phyloP scores from a whole-genome alignment of 2,113 vertebrate species.

The Pardalotus punctatus region DNA sequence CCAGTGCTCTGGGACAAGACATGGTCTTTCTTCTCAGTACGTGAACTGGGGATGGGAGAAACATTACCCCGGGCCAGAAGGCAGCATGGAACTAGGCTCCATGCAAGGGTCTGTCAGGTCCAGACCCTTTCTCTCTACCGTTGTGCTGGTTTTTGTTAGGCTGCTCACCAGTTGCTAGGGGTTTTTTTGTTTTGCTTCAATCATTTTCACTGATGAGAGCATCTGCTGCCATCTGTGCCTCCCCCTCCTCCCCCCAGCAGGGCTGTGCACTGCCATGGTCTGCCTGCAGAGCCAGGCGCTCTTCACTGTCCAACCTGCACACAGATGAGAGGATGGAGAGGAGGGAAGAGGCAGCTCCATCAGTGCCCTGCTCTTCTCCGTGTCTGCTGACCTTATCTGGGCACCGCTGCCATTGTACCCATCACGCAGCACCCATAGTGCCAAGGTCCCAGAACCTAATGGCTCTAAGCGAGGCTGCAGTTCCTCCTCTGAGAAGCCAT shows the following conservation, averaged over 20 bases:
- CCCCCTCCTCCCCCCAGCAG: background rate
- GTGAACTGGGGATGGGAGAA: background rate
- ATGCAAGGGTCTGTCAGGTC: background rate
- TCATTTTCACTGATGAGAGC: slow-evolving; percentile 58
- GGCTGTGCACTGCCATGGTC: rapidly evolving
- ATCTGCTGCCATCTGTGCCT: slow-evolving; percentile 65
- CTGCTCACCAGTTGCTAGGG: slow-evolving; percentile 43
- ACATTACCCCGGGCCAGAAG: background rate
- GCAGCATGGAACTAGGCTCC: background rate
- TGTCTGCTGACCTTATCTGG: rapidly evolving
- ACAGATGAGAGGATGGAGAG: background rate
- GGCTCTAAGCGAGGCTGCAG: background rate
- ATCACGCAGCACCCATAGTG: rapidly evolving
- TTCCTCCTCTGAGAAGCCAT: background rate
- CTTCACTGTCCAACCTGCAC: background rate
- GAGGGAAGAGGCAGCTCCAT: background rate
- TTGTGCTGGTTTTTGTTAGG: slow-evolving; percentile 15
- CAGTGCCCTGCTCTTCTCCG: background rate
- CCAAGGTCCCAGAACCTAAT: background rate
- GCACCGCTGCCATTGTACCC: rapidly evolving
- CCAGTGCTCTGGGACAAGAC: background rate
- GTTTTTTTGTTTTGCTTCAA: slow-evolving; percentile 1
- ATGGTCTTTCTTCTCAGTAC: background rate
- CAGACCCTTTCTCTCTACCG: background rate
- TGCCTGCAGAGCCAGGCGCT: background rate